Base-by-base conservation (phyloP, 2,888 invertebrate species). In the Loripinus fragilis region DNA sequence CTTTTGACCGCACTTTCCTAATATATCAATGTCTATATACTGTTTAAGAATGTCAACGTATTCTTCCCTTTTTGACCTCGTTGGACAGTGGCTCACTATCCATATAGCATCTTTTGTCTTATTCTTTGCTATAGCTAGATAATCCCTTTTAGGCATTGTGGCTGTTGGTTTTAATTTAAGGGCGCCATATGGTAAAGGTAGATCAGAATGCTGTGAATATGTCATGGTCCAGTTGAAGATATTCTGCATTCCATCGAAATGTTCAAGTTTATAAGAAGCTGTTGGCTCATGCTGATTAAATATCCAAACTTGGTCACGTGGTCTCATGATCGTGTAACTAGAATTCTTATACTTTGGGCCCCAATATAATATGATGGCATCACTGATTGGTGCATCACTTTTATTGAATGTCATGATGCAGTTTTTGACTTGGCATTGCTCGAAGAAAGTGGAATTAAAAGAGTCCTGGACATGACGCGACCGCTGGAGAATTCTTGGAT, bases 101-200 rank as follows among this genome's bases (percentile, higher is more conserved):
- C 67, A 67, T 25, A 45, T 20, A 10, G 67, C 67, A 23, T 42
- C 41, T 42, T 45, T 41, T 5, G 67, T n/a, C 42, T 67, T 67
- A 25, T 42, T 67, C 23, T 67, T 25, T 2, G 60, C 60, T 17
- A 60, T 60, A 17, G 3, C 10, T 33, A 33, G 20, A 33, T 60
- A 60, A 20, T 60, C 33, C 17, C 33, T 60, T 20, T 8, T 20
- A 33, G 23, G 17, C 10, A 33, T 60, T 15, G 25, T 20, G 3
- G 3, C 20, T 33, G 3, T 20, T 60, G 30, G 1, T 33, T 33
- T 30, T 17, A 7, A 17, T 1, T 33, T 2, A 15, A 33, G 20
- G 1, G 1, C 10, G 1, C 60, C 60, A 60, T 60, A 60, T 1
- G 60, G 60, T 20, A 60, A 20, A 60, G 28, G 12, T 5, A 60